Evolutionary conservation across 2,797 vertebrate species (phyloP).

Genomic region (Linurgus olivaceus): DNA sequence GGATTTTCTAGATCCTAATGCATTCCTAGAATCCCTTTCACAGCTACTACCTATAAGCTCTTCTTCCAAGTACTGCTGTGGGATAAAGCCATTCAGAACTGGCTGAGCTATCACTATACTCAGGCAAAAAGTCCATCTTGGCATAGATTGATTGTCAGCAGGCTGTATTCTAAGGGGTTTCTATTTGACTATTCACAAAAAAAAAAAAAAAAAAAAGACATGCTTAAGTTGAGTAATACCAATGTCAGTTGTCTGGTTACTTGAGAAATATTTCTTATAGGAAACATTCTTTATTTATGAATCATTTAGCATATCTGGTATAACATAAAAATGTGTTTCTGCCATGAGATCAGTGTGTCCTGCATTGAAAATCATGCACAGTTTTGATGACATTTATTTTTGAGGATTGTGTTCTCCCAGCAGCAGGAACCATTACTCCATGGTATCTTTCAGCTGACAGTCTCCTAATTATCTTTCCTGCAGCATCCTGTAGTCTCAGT

Average conservation of each 20-base stretch:
- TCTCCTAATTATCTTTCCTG: conserved; percentile 45
- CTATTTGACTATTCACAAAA: background rate
- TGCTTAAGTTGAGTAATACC: background rate
- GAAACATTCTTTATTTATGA: conserved; percentile 18
- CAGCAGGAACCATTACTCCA: background rate
- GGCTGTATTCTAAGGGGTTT: background rate
- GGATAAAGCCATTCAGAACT: background rate
- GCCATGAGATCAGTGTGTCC: background rate
- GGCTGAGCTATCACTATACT: background rate
- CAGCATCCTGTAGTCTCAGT: background rate
- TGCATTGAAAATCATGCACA: background rate
- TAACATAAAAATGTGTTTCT: conserved; percentile 2
- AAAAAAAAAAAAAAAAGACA: background rate
- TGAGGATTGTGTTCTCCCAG: background rate
- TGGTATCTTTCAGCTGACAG: conserved; percentile 36
- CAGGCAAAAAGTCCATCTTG: background rate
- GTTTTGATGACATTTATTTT: conserved; percentile 1
- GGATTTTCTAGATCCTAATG: background rate
- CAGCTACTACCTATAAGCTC: background rate
- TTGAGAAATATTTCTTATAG: background rate
- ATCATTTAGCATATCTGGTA: background rate
- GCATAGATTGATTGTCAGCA: background rate
- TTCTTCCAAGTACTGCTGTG: background rate
- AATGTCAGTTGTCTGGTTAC: background rate
- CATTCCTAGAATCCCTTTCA: background rate